Evolutionary conservation across 1,140 invertebrate species (phyloP).

Genomic region (Ooceraea biroi): DNA sequence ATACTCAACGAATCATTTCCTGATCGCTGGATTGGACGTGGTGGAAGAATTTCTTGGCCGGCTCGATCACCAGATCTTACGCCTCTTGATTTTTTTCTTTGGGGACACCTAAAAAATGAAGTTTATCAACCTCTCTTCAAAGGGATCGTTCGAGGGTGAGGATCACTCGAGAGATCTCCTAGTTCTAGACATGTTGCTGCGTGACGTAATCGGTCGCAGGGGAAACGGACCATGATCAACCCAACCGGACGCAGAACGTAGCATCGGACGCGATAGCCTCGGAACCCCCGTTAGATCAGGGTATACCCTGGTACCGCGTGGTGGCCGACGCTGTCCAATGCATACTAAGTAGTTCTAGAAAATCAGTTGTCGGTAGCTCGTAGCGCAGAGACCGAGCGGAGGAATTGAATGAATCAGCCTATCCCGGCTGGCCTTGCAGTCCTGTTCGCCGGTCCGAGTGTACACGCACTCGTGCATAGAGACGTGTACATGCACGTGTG

Average conservation of each 20-base stretch:
- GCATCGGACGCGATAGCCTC: background rate
- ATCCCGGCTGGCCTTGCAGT: slow-evolving; percentile 55
- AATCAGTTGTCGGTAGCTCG: slow-evolving; percentile 71
- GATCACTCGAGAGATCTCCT: no score
- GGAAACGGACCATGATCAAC: slow-evolving; percentile 3
- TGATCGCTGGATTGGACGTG: no score
- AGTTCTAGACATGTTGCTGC: slow-evolving; percentile 9
- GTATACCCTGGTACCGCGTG: slow-evolving; percentile 63
- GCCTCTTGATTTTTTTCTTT: no score
- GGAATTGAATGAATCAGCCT: slow-evolving; percentile 73
- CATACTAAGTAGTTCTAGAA: slow-evolving; percentile 76
- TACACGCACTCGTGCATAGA: background rate
- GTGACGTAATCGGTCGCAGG: slow-evolving; percentile 65
- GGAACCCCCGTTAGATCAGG: slow-evolving; percentile 65
- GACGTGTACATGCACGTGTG: background rate
- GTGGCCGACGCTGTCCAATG: slow-evolving; percentile 66
- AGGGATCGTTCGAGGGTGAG: no score
- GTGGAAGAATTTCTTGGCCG: no score
- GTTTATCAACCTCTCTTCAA: no score
- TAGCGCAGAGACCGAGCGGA: slow-evolving; percentile 33
- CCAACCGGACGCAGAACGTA: slow-evolving; percentile 6
- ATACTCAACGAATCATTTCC: no score
- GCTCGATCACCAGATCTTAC: no score
- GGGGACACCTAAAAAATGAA: no score
- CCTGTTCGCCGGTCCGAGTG: slow-evolving; percentile 1